Evolutionary conservation across 1,140 invertebrate species (phyloP), one percentile per base, ranked within the genome.

Genomic region (Andricus grossulariae): DNA sequence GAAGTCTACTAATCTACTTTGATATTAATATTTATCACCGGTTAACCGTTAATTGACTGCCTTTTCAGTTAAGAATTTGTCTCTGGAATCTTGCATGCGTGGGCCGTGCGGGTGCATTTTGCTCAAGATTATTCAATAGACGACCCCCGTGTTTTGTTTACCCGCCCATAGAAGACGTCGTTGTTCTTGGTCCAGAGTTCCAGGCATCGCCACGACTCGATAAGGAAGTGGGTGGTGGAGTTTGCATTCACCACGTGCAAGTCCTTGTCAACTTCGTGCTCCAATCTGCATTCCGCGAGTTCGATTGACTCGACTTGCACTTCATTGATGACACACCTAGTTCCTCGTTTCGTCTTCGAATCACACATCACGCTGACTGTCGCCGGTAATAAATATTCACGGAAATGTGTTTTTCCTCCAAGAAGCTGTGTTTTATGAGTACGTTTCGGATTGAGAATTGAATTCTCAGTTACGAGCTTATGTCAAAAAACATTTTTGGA

Each of bases 21-120:
- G 25, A 32, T 66, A 66, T 66, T 39, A 13, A 66, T 66, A 66
- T 39, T 66, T n/a, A 55, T 16, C 32, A 66, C 32, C 15, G 25
- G 25, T 66, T 66, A 39, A 66, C 60, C n/a, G 25, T 66, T 39
- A 66, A 66, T 66, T 39, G 39, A 45, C 39, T 66, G 32, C 39
- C 39, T 39, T 39, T 66, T 66, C 32, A 66, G 8, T 66, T 32
- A 15, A 45, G 15, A 39, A 16, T 32, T 66, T 10, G 60, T 10
- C 5, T 54, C 16, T 16, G n/a, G 15, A 16, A 39, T 66, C 6
- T 15, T 10, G 15, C 1, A 39, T 66, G 39, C 3, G 39, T 16
- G 39, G 39, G 32, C 25, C 13, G 11, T 66, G 21, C 21, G 15
- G 25, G 12, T 25, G 13, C 32, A n/a, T 45, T n/a, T 13, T 0